phyloP scores from a whole-genome alignment of 2,888 invertebrate species.

The Lithophane semibrunnea region DNA sequence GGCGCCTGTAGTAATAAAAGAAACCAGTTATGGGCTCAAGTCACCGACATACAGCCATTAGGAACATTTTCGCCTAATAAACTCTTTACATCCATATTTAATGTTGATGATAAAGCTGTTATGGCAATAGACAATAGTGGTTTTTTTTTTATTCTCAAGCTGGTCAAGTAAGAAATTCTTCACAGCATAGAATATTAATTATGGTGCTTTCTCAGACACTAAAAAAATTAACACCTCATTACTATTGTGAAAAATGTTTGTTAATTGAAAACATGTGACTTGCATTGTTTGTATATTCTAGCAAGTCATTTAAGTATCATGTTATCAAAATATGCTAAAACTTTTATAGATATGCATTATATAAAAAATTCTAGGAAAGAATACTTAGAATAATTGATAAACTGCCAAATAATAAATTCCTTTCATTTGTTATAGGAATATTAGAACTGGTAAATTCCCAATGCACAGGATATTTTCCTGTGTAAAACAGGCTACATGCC shows the following conservation, averaged over 20 bases:
- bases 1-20: constrained; percentile 60
- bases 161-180: constrained; percentile 20
- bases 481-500: background rate
- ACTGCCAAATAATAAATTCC: background rate
- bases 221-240: constrained; percentile 30
- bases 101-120: constrained; percentile 25
- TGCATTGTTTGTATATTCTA: background rate
- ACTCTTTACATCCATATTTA: constrained; percentile 41
- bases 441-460: constrained; percentile 1
- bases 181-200: constrained; percentile 6
- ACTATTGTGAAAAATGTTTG: constrained; percentile 6
- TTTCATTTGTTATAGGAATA: constrained; percentile 1
- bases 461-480: constrained; percentile 30
- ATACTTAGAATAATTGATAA: background rate
- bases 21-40: constrained; percentile 64
- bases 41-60: constrained; percentile 40
- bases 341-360: constrained; percentile 5
- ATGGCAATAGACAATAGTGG: constrained; percentile 28
- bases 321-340: constrained; percentile 2
- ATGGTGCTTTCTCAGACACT: background rate
- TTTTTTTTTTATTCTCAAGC: constrained; percentile 14
- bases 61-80: constrained; percentile 57
- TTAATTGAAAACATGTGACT: constrained; percentile 14
- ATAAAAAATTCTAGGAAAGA: background rate
- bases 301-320: background rate